phyloP scores from a whole-genome alignment of 2,113 vertebrate genomes.

The Burhinus oedicnemus region DNA sequence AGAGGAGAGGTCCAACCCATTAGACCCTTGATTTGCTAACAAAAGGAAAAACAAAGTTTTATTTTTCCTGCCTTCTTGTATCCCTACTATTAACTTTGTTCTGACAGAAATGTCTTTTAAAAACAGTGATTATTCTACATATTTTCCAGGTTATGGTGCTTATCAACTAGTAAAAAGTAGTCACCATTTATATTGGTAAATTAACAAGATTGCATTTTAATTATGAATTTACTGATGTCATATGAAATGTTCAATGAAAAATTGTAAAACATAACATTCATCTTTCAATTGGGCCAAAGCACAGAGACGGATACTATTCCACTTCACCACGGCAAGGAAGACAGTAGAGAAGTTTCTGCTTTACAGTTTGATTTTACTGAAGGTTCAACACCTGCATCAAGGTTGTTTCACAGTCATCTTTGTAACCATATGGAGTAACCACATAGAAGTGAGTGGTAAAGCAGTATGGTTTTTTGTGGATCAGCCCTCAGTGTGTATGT shows the following conservation, averaged over 20 bases:
- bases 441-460: not conserved
- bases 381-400: not conserved
- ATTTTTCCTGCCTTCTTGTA: not conserved
- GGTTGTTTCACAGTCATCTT: not conserved
- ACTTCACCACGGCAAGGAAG: not conserved
- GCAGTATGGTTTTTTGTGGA: not conserved
- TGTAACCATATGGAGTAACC: not conserved
- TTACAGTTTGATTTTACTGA: not conserved
- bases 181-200: not conserved
- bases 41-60: not conserved
- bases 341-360: not conserved
- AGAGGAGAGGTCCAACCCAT: not conserved
- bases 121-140: not conserved
- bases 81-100: not conserved
- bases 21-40: not conserved
- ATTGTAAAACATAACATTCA: not conserved
- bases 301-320: not conserved
- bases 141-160: not conserved
- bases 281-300: not conserved
- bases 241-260: not conserved
- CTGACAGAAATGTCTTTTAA: not conserved
- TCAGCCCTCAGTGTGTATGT: not conserved
- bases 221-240: not conserved
- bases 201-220: not conserved
- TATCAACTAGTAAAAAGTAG: not conserved